A percentile compares a stretch with the other conserved stretches of the same genome.
Evolutionary conservation across 2,888 invertebrate genomes (phyloP).

Genomic region (Volucella zonaria): DNA sequence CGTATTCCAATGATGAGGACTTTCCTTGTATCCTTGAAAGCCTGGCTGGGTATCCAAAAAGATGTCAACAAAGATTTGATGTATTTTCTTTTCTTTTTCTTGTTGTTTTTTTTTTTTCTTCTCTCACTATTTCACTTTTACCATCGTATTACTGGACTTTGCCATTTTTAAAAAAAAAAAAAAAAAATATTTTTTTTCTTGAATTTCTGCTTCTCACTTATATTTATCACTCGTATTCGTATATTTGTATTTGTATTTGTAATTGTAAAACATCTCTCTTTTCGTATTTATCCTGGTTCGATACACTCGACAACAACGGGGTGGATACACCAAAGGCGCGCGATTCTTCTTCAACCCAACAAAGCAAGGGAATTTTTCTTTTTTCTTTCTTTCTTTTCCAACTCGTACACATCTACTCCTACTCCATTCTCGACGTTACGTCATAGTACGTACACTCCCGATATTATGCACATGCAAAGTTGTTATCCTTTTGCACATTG

Average conservation of each 20-base stretch:
- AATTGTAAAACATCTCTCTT: neutral
- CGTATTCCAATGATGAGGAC: conserved; percentile 47
- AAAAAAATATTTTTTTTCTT: neutral
- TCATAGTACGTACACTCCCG: conserved; percentile 69
- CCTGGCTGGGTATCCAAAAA: conserved; percentile 57
- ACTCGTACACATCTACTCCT: conserved; percentile 6
- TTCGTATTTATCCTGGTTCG: conserved; percentile 10
- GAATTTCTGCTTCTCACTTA: conserved; percentile 4
- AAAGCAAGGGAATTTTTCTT: conserved; percentile 13
- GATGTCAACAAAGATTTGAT: conserved; percentile 15
- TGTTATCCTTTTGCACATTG: conserved; percentile 63
- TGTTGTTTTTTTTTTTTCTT: conserved; percentile 14
- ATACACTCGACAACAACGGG: conserved; percentile 9
- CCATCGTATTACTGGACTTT: conserved; percentile 3
- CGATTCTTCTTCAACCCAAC: conserved; percentile 24
- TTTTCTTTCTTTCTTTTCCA: conserved; percentile 22
- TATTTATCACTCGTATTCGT: neutral
- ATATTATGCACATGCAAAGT: conserved; percentile 65
- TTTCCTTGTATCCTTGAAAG: conserved; percentile 57
- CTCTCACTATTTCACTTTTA: conserved; percentile 49
- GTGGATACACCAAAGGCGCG: conserved; percentile 59
- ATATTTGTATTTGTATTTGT: conserved; percentile 19
- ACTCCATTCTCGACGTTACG: conserved; percentile 58
- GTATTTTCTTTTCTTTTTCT: neutral
- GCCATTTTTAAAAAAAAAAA: neutral